These are phyloP conservation scores for Thysanoteuthis rhombus DNA, from an alignment of 2,888 invertebrate genomes.

Conservation along the genomic window DNA sequence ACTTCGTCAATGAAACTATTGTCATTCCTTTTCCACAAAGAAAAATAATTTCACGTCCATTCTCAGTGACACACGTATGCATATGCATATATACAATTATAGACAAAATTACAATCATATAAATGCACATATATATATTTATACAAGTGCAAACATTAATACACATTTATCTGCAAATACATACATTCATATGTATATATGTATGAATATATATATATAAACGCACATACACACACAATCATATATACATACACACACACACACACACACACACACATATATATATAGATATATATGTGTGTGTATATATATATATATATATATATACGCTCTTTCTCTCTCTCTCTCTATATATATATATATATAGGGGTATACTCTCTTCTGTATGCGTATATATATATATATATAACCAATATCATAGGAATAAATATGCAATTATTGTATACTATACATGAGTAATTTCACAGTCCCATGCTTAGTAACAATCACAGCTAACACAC, in stretches of 20 bases:
- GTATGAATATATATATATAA: conserved; percentile 21
- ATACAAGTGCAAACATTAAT: not conserved
- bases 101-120: not conserved
- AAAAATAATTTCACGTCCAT: no score
- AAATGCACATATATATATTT: not conserved
- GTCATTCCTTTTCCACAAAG: not conserved
- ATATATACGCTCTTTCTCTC: no score
- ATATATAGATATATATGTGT: not conserved
- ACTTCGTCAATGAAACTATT: not conserved
- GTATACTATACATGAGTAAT: no score
- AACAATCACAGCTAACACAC: not conserved
- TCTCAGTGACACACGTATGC: not conserved
- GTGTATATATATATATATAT: not conserved
- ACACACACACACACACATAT: not conserved
- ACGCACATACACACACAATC: no score
- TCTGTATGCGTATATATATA: no score
- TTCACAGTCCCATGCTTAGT: no score
- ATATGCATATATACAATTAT: not conserved
- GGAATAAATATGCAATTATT: no score
- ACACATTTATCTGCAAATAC: not conserved
- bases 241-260: not conserved
- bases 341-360: no score
- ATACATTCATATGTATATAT: conserved; percentile 16
- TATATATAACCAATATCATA: no score
- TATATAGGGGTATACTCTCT: no score